phyloP scores from a whole-genome alignment of 2,888 invertebrate genomes.

The Eupsilia transversa region DNA sequence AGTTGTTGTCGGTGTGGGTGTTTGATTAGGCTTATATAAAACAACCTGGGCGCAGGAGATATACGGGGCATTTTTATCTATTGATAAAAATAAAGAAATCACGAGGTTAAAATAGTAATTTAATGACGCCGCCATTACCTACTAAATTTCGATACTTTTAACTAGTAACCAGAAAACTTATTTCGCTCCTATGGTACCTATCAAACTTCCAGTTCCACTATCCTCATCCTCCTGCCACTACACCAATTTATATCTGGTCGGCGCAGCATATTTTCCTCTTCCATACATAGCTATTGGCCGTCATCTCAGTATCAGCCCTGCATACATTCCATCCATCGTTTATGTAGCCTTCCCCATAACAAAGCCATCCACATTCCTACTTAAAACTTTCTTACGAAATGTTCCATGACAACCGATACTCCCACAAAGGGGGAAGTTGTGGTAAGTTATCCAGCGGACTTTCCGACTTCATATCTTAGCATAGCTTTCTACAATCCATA shows the following conservation, averaged over 20 bases:
- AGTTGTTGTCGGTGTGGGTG: not conserved
- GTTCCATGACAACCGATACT: not conserved
- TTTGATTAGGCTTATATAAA: not conserved
- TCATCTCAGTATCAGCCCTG: not conserved
- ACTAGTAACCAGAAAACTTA: not conserved
- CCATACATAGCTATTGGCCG: not conserved
- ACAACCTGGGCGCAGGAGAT: not conserved
- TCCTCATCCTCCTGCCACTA: not conserved
- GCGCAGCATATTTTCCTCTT: not conserved
- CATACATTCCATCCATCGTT: not conserved
- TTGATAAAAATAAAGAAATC: not conserved
- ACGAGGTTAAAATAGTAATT: not conserved
- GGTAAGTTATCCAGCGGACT: too few species aligned
- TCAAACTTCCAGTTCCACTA: not conserved
- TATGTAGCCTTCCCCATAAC: not conserved
- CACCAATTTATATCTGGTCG: not conserved
- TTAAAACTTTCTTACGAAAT: not conserved
- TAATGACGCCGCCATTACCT: too few species aligned
- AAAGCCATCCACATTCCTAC: not conserved
- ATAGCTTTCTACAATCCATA: not conserved
- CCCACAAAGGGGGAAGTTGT: too few species aligned
- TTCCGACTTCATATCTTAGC: not conserved
- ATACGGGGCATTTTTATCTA: not conserved
- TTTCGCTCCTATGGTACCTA: not conserved
- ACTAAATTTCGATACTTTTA: not conserved